Conservation (phyloP, 2,113 vertebrate genomes). For the Urocolius indicus region DNA sequence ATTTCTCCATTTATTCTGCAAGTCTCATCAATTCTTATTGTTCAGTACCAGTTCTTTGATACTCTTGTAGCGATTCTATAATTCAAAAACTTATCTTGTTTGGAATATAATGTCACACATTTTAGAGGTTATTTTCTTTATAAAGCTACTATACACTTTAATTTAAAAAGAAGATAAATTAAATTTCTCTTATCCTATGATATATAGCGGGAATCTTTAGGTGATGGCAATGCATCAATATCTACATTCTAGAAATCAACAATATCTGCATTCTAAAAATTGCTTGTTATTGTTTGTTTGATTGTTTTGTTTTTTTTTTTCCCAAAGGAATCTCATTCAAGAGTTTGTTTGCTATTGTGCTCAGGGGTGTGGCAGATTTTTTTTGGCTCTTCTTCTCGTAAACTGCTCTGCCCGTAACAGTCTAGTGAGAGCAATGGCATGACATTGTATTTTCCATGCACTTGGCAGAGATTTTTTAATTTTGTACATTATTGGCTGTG, state of each 20-base stretch:
- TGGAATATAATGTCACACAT: background rate
- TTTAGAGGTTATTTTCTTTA: background rate
- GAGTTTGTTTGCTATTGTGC: background rate
- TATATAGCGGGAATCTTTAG: background rate
- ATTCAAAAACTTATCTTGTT: background rate
- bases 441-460: slow-evolving; percentile 52
- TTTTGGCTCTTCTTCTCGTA: slow-evolving; percentile 29
- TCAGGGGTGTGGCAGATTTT: slow-evolving; percentile 27
- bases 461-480: slow-evolving; percentile 74
- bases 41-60: background rate
- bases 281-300: background rate
- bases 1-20: background rate
- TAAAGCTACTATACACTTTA: background rate
- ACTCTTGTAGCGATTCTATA: background rate
- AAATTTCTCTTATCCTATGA: background rate
- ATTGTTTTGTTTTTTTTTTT: background rate
- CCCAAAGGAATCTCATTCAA: background rate
- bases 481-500: slow-evolving; percentile 71
- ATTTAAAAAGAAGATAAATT: background rate
- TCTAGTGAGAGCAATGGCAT: slow-evolving; percentile 49
- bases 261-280: background rate
- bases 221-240: background rate
- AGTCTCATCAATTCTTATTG: background rate
- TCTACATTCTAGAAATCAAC: background rate
- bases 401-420: slow-evolving; percentile 35